Evolutionary conservation across 2,113 vertebrate genomes (phyloP).

Genomic region (Marmota flaviventris): DNA sequence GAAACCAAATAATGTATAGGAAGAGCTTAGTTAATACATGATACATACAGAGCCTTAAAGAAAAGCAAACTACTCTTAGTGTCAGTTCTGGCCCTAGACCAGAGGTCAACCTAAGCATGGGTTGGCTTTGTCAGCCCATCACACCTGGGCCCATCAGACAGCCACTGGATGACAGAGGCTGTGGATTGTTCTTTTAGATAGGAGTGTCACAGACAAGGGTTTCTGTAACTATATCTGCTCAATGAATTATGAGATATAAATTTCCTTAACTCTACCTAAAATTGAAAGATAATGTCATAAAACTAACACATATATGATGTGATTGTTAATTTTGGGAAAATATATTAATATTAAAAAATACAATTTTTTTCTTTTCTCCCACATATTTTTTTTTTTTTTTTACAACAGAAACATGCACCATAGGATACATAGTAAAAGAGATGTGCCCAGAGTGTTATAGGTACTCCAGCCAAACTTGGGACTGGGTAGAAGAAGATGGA

Average conservation of each 20-base stretch:
- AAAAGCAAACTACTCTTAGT: neutral
- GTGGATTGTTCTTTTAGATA: neutral
- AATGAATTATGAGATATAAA: neutral
- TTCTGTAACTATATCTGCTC: neutral
- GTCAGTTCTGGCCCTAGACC: neutral
- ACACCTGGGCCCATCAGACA: neutral
- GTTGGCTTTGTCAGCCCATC: neutral
- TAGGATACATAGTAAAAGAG: neutral
- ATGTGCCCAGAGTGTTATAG: too few species aligned
- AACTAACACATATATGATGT: neutral
- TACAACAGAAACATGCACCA: neutral
- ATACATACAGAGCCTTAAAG: neutral
- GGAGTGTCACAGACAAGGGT: neutral
- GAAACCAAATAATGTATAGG: neutral
- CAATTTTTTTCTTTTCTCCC: neutral
- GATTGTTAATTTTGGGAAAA: neutral
- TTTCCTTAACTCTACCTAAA: neutral
- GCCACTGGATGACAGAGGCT: neutral
- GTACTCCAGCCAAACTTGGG: neutral
- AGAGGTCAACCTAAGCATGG: neutral
- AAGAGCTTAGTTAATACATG: neutral
- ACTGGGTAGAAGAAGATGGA: accelerated
- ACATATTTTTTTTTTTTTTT: neutral
- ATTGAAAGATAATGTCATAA: neutral
- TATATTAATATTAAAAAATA: neutral